A percentile compares a stretch with the other conserved stretches of the same genome.
These are phyloP conservation scores for Dasyprocta punctata DNA, from an alignment of 2,113 vertebrate genomes.

Conservation along the genomic window DNA sequence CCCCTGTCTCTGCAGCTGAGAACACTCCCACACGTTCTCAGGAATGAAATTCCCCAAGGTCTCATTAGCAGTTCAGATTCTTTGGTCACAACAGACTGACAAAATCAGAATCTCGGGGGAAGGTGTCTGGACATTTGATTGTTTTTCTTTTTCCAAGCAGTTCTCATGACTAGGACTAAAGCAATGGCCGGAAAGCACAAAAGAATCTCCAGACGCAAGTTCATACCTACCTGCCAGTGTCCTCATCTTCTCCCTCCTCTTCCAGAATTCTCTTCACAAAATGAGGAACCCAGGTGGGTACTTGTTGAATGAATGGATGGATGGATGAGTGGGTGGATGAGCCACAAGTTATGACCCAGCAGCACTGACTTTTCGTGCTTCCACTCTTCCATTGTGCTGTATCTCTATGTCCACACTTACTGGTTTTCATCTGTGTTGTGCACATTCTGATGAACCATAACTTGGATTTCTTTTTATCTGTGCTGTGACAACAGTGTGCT, in stretches of 20 bases:
- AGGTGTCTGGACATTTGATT: not conserved
- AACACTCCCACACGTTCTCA: not conserved
- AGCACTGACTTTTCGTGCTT: not conserved
- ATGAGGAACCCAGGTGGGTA: no score
- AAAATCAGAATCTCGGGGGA: not conserved
- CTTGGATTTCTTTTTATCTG: not conserved
- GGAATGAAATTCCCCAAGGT: not conserved
- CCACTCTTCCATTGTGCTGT: rapidly evolving
- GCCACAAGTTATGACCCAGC: not conserved
- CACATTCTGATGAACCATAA: not conserved
- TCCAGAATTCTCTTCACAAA: not conserved
- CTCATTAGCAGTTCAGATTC: not conserved
- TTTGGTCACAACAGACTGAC: not conserved
- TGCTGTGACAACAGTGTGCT: not conserved
- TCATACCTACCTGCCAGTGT: rapidly evolving
- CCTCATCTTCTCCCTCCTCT: not conserved
- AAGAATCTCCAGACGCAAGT: not conserved
- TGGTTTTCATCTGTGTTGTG: not conserved
- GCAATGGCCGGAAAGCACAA: not conserved
- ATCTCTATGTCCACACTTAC: no score
- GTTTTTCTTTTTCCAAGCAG: not conserved
- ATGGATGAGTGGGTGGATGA: no score
- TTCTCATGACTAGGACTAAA: not conserved
- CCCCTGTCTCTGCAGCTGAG: not conserved
- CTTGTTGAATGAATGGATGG: not conserved